Percentiles rank a stretch among this genome's conserved stretches.
Conservation (phyloP, 2,888 invertebrate species). For the Clistopyga incitator region DNA sequence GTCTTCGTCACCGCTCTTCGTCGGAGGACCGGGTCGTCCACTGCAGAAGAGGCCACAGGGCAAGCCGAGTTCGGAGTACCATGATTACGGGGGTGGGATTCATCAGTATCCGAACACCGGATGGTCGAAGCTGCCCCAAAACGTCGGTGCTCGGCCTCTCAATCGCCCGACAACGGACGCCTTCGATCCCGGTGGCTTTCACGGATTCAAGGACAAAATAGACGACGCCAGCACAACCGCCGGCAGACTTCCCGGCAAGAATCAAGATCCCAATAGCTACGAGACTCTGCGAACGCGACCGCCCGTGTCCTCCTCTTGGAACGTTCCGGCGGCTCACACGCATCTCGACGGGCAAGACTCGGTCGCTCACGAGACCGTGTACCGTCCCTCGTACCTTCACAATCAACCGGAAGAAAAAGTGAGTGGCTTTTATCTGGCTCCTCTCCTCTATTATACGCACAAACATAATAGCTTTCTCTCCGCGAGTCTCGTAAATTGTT, state of each 20-base stretch:
- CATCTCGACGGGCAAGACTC: constrained; percentile 74
- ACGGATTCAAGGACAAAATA: constrained; percentile 78
- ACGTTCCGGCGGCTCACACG: constrained; percentile 70
- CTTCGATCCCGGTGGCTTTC: constrained; percentile 67
- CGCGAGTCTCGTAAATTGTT: constrained; percentile 7
- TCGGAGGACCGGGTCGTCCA: constrained; percentile 66
- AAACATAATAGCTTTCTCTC: constrained; percentile 10
- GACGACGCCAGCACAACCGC: constrained; percentile 74
- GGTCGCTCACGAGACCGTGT: constrained; percentile 78
- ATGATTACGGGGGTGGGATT: constrained; percentile 50
- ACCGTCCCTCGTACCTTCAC: constrained; percentile 76
- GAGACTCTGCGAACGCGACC: constrained; percentile 72
- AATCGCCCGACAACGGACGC: constrained; percentile 54
- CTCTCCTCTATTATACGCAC: constrained; percentile 7
- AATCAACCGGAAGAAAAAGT: constrained; percentile 65
- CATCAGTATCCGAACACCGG: constrained; percentile 51
- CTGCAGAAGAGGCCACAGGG: constrained; percentile 80
- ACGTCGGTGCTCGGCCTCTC: constrained; percentile 22
- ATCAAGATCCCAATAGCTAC: constrained; percentile 73
- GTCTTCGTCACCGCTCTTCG: constrained; percentile 73
- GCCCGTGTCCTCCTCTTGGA: constrained; percentile 76
- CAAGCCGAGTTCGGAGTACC: constrained; percentile 76
- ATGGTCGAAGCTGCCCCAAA: constrained; percentile 59
- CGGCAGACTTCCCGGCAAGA: constrained; percentile 79
- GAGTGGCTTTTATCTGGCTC: constrained; percentile 40